Evolutionary conservation across 2,797 vertebrate species (phyloP).

Genomic region (Macropus fuliginosus): DNA sequence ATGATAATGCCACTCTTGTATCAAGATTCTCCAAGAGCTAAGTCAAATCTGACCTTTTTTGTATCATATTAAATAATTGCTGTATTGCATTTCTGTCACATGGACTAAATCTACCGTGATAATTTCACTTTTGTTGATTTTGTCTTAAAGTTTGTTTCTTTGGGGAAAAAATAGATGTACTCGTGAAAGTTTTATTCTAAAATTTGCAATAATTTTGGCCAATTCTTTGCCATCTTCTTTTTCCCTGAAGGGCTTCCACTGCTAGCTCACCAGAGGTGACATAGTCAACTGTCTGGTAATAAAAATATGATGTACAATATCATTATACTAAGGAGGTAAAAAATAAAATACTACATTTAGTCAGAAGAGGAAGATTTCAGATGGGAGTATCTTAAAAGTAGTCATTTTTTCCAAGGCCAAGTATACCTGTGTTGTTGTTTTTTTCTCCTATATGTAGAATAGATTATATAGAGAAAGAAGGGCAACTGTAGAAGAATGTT

Average conservation of each 20-base stretch:
- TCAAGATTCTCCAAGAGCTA: not conserved
- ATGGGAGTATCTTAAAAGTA: not conserved
- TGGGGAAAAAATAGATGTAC: not conserved
- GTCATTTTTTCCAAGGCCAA: not conserved
- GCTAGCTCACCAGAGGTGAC: not conserved
- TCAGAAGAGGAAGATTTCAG: not conserved
- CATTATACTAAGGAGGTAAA: not conserved
- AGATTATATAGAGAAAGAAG: not conserved
- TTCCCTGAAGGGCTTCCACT: not conserved
- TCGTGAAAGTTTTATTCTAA: not conserved
- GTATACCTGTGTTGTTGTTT: not conserved
- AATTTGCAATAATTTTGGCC: not conserved
- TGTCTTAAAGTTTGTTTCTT: not conserved
- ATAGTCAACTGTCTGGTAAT: not conserved
- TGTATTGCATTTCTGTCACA: not conserved
- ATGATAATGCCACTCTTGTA: not conserved
- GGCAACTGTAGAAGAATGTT: not conserved
- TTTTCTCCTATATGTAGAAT: not conserved
- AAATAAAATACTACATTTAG: not conserved
- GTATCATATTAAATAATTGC: not conserved
- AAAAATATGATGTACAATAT: not conserved
- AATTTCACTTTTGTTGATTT: not conserved
- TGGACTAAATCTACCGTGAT: not conserved
- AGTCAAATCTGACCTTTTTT: not conserved
- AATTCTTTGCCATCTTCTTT: not conserved